phyloP scores from a whole-genome alignment of 2,113 vertebrate species.

The Sorex araneus region DNA sequence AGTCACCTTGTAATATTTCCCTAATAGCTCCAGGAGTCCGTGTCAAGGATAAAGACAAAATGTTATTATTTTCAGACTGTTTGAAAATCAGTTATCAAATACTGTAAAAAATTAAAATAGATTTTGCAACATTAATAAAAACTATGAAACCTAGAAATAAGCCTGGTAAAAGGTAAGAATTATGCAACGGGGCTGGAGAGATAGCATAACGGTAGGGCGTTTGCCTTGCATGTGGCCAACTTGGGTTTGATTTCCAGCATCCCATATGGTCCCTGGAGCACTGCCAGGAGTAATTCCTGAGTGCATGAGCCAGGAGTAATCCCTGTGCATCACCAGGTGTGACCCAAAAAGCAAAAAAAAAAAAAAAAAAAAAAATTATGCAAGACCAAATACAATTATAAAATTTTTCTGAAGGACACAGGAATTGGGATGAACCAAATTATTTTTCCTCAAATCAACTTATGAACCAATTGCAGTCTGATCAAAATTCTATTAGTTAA shows the following conservation, averaged over 20 bases:
- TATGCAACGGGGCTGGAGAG: no score
- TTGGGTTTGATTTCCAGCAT: no score
- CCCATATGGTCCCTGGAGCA: no score
- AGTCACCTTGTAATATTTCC: neutral
- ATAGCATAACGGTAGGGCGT: no score
- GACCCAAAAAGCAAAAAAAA: no score
- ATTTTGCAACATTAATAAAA: slow-evolving; percentile 38
- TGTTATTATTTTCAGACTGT: slow-evolving; percentile 8
- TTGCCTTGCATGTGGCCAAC: no score
- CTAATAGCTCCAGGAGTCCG: neutral
- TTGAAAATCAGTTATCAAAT: neutral
- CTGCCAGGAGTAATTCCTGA: no score
- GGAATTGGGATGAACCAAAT: slow-evolving; percentile 22
- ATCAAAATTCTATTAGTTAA: slow-evolving; percentile 57
- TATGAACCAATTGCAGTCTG: slow-evolving; percentile 5
- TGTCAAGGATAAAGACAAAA: slow-evolving; percentile 41
- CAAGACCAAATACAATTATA: slow-evolving; percentile 21
- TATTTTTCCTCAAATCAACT: neutral
- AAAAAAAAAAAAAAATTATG: no score
- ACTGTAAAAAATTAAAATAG: slow-evolving; percentile 27
- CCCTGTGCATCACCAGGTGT: no score
- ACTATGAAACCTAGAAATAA: slow-evolving; percentile 33
- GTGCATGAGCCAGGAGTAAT: no score
- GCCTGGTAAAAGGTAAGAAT: neutral
- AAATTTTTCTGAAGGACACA: slow-evolving; percentile 43